Evolutionary conservation across 2,797 vertebrate genomes (phyloP), one percentile per base, ranked within the genome.

Genomic region (Myotis daubentonii): DNA sequence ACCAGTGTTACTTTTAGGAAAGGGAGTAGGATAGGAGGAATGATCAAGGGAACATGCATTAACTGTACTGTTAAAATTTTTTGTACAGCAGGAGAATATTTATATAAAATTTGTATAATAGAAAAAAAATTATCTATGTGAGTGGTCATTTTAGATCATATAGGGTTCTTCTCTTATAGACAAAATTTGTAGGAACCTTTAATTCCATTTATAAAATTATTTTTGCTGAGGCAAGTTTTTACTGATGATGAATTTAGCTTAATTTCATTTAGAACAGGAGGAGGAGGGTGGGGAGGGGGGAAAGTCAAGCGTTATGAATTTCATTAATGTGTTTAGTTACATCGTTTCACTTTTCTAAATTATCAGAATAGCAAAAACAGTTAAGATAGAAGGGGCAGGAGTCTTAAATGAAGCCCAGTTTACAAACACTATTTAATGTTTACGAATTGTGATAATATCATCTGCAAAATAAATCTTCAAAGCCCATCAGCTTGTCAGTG

Each of bases 281-380:
- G 6, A 2, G 19, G 17, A 10, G 16, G 23, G 60, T 6, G 28
- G 0, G n/a, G 47, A 10, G 17, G 9, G 30, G 4, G 44, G 28
- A 1, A 5, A 8, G 57, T 23, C 25, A 60, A 81, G 41, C 41
- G 47, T 47, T 82, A 65, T 82, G 41, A 65, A 47, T 65, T 82
- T 82, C 41, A 65, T 82, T 82, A 65, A 66, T 66, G 20, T 49
- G 30, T 49, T 49, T 49, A 49, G 19, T 66, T 82, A 66, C 30
- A 82, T 66, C 30, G 33, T 65, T 82, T 82, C 41, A 82, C 44
- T n/a, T 82, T 82, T 82, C 80, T 49, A 66, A 66, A 82, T 82
- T 82, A 66, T 82, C 41, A 66, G 38, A 82, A 47, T 47, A 66
- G 60, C 60, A 82, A 66, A 66, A 82, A 66, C 7, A 49, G 30